Evolutionary conservation across 2,797 vertebrate genomes (phyloP), one percentile per base, ranked within the genome.

Genomic region (Parotocinclus haroldoi): DNA sequence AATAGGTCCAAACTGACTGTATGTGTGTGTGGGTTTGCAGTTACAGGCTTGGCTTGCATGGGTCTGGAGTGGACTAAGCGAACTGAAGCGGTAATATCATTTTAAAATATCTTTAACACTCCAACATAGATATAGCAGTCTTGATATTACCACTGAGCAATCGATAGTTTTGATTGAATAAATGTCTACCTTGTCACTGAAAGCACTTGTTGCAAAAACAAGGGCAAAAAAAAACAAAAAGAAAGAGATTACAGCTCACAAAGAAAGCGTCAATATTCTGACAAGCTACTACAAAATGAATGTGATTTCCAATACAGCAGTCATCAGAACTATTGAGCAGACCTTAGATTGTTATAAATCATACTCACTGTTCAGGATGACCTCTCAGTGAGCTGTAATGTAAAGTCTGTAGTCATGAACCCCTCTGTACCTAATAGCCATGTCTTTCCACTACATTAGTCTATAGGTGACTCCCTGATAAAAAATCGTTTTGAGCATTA

Each of bases 281-380:
- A 59, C 71, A 56, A 59, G 63, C 55, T 58, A 27, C 58, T 39
- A 37, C 51, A 76, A 69, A 80, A 80, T 80, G 73, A 74, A 78
- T 75, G 69, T 57, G 63, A 58, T 49, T 49, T 61, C 74, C 76
- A 71, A 80, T 76, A 73, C 17, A 38, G 17, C 56, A 71, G 27
- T 27, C 27, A 63, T 55, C 51, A 57, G 58, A 68, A 17, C 68
- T 66, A 76, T 73, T 72, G 71, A 79, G 54, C 66, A 62, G 37
- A 51, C 49, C 40, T 27, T 8, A 40, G 71, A 66, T 17, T 61
- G 58, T n/a, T 73, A 70, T 63, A 64, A 68, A 71, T 71, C 71
- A 63, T 51, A 53, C 50, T 63, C 49, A 51, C 36, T 63, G 62
- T 48, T 65, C 42, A 36, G 65, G 57, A 36, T 53, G 50, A 50